Evolutionary conservation across 2,113 vertebrate species (phyloP).

Genomic region (Procavia capensis): DNA sequence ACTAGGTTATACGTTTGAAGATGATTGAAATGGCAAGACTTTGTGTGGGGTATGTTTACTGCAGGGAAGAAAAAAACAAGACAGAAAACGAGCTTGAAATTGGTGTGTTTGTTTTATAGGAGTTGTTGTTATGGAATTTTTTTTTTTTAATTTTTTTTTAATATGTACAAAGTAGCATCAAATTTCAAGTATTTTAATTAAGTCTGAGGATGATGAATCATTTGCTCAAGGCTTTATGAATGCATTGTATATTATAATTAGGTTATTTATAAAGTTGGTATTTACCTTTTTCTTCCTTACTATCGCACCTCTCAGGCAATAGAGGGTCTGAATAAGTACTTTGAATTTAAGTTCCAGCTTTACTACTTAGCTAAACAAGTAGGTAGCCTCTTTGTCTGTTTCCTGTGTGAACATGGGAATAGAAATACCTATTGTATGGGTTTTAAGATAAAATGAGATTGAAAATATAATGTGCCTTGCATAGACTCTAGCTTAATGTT

Average conservation of each 20-base stretch:
- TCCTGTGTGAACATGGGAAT: neutral
- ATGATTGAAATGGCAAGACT: neutral
- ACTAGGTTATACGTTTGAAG: neutral
- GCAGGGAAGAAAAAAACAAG: neutral
- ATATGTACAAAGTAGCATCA: neutral
- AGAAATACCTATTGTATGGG: neutral
- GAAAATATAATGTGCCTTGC: neutral
- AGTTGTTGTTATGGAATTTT: neutral
- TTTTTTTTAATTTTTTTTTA: neutral
- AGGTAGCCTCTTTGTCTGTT: neutral
- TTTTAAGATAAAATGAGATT: neutral
- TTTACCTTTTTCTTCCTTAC: neutral
- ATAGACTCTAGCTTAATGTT: neutral
- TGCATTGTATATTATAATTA: neutral
- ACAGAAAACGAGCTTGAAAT: neutral
- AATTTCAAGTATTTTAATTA: neutral
- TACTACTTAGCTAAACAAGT: neutral
- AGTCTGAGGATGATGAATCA: neutral
- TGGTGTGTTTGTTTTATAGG: conserved; percentile 14
- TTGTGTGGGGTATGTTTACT: neutral
- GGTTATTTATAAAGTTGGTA: neutral
- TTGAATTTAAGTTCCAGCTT: neutral
- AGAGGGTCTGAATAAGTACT: neutral
- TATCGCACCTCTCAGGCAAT: neutral
- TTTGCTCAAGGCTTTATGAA: neutral